phyloP scores from a whole-genome alignment of 2,113 vertebrate species.

The Tonatia bakeri region DNA sequence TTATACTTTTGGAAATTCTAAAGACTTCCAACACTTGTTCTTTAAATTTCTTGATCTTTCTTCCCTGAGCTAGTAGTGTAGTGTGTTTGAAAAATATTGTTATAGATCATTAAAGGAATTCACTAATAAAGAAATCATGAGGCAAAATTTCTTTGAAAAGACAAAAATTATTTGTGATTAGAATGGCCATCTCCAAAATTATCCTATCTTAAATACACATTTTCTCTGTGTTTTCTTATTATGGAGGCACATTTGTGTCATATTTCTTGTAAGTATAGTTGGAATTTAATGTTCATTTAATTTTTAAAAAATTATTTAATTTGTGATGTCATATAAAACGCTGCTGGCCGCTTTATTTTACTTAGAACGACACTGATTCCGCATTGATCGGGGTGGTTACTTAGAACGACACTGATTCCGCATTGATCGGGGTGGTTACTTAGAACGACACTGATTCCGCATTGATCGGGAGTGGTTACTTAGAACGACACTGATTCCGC shows the following conservation, averaged over 20 bases:
- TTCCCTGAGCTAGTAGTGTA: not conserved
- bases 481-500: not conserved
- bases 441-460: not conserved
- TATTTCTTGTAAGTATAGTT: not conserved
- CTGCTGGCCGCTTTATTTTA: not conserved
- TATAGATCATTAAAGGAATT: slow-evolving; percentile 25
- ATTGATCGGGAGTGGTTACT: not conserved
- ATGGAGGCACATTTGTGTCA: not conserved
- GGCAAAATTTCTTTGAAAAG: slow-evolving; percentile 11
- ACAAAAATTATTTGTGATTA: slow-evolving; percentile 1
- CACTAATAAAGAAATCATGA: slow-evolving; percentile 26
- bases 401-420: not conserved
- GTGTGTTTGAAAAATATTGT: not conserved
- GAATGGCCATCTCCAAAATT: not conserved
- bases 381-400: not conserved
- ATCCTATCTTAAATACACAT: not conserved
- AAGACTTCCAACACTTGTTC: not conserved
- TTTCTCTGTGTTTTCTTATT: not conserved
- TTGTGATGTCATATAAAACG: not conserved
- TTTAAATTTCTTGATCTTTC: not conserved
- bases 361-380: not conserved
- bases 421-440: not conserved
- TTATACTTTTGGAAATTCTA: not conserved
- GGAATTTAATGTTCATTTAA: not conserved
- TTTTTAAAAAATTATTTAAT: not conserved